Percentiles rank a stretch among this genome's conserved stretches.
These are phyloP conservation scores for Netelia fuscicornis DNA, from an alignment of 2,888 invertebrate species.

Conservation along the genomic window DNA sequence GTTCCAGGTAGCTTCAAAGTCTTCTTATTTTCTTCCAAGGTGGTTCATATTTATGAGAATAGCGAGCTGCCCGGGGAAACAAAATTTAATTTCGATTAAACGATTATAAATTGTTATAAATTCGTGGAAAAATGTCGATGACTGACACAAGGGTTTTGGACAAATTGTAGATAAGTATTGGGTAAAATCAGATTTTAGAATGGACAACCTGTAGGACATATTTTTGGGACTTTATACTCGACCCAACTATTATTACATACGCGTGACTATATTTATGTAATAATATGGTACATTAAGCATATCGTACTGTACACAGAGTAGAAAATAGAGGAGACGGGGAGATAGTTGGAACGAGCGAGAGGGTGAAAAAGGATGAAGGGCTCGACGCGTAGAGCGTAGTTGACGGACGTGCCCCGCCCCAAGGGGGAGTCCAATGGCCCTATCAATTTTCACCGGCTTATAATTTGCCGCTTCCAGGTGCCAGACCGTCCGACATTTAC, in stretches of 20 bases:
- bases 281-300: neutral
- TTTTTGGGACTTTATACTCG: neutral
- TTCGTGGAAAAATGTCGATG: no score
- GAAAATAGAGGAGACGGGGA: neutral
- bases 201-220: neutral
- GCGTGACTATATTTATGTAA: neutral
- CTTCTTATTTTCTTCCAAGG: no score
- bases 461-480: constrained; percentile 73
- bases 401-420: constrained; percentile 74
- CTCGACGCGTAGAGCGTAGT: constrained; percentile 66
- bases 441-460: constrained; percentile 77
- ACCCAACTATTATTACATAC: neutral
- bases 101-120: no score
- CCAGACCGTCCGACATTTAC: constrained; percentile 70
- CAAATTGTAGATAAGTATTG: no score
- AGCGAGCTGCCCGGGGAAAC: no score
- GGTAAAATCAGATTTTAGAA: no score
- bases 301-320: neutral
- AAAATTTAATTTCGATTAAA: no score
- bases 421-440: constrained; percentile 71
- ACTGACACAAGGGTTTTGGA: no score
- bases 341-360: constrained; percentile 8
- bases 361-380: constrained; percentile 17
- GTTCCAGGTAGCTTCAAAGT: no score
- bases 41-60: no score